Conservation (phyloP, 2,797 vertebrate species). For the Epinephelus coioides region DNA sequence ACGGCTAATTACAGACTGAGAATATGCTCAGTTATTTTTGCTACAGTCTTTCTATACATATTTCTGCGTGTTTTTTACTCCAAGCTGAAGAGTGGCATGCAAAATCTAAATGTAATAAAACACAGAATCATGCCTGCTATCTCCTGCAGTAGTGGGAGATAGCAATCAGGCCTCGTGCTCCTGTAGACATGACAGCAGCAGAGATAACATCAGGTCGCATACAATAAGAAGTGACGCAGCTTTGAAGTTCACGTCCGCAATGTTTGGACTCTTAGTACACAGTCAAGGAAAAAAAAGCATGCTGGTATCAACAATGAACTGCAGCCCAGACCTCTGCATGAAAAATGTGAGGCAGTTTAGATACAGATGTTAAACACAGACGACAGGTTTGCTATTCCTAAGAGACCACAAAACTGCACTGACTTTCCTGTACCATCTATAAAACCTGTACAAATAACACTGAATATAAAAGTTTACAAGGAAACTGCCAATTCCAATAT, state of each 20-base stretch:
- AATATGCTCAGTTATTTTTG: conserved; percentile 10
- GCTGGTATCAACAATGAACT: conserved; percentile 49
- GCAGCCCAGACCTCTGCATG: background rate
- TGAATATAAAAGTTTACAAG: conserved; percentile 11
- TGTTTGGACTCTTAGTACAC: conserved; percentile 20
- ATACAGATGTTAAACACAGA: conserved; percentile 21
- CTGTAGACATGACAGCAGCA: conserved; percentile 45
- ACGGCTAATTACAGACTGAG: conserved; percentile 28
- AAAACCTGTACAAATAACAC: conserved; percentile 9
- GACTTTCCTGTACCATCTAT: background rate
- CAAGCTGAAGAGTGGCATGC: background rate
- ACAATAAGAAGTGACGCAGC: background rate
- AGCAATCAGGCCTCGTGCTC: conserved; percentile 20
- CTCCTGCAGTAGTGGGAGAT: conserved; percentile 25
- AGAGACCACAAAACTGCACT: conserved; percentile 16
- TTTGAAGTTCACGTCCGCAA: conserved; percentile 48
- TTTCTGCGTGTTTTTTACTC: background rate
- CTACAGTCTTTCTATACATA: background rate
- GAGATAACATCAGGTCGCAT: conserved; percentile 63
- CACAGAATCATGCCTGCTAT: conserved; percentile 6
- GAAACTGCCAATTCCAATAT: background rate
- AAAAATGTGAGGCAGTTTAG: conserved; percentile 12
- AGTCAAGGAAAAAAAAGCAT: conserved; percentile 4
- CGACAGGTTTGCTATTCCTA: conserved; percentile 39
- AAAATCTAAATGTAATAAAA: conserved; percentile 1